These are phyloP conservation scores for Hypolimnas misippus DNA, from an alignment of 2,888 invertebrate genomes.

Conservation along the genomic window DNA sequence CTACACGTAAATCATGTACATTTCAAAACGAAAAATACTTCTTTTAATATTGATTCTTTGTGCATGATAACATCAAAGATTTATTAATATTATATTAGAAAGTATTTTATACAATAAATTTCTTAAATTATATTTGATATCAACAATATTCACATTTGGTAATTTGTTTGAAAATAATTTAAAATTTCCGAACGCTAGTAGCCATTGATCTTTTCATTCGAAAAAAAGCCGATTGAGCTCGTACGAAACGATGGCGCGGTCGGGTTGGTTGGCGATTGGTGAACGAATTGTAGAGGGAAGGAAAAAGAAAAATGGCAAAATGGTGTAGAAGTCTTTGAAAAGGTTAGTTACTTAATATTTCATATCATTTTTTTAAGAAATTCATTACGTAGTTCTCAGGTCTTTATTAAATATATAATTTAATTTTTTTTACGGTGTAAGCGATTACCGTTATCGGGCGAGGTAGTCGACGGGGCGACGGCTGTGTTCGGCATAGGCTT, in stretches of 20 bases:
- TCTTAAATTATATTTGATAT: no score
- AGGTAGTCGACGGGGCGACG: constrained; percentile 55
- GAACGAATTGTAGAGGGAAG: constrained; percentile 53
- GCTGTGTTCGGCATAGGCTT: constrained; percentile 73
- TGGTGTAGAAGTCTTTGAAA: constrained; percentile 65
- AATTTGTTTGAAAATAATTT: not conserved
- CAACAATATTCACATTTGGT: no score
- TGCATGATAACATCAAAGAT: no score
- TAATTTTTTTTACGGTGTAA: constrained; percentile 42
- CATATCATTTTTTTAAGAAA: constrained; percentile 14
- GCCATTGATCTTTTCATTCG: constrained; percentile 58
- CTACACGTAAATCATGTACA: no score
- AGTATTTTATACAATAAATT: no score
- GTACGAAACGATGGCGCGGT: constrained; percentile 55
- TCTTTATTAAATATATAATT: constrained; percentile 31
- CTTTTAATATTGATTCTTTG: no score
- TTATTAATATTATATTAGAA: no score
- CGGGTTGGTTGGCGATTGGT: constrained; percentile 55
- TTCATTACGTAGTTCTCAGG: constrained; percentile 21
- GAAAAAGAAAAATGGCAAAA: constrained; percentile 73
- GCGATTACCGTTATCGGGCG: constrained; percentile 59
- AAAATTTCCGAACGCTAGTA: constrained; percentile 51
- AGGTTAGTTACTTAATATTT: constrained; percentile 65
- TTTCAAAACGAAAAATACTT: no score
- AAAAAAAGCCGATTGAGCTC: constrained; percentile 56